Evolutionary conservation across 2,888 invertebrate species (phyloP).

Genomic region (Drosophila meridiana): DNA sequence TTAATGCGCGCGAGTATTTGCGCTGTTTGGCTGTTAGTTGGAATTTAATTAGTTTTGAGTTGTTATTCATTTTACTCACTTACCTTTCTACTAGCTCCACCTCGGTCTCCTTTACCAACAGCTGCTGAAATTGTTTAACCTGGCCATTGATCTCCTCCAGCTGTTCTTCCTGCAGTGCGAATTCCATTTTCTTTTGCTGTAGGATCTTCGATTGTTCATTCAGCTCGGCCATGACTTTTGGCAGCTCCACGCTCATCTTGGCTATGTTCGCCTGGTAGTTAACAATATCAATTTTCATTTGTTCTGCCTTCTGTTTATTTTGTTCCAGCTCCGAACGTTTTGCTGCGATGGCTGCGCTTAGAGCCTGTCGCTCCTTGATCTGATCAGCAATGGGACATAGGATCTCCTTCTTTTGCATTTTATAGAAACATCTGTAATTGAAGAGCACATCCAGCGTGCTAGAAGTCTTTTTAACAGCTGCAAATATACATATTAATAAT

Average conservation of each 20-base stretch:
- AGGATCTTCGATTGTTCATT: constrained; percentile 44
- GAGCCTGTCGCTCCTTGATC: constrained; percentile 55
- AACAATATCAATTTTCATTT: constrained; percentile 45
- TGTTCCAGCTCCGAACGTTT: constrained; percentile 58
- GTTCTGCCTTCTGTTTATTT: constrained; percentile 38
- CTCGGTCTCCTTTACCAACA: constrained; percentile 72
- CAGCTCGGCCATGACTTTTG: constrained; percentile 33
- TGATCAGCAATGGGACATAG: constrained; percentile 61
- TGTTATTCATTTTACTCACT: background rate
- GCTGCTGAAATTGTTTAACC: constrained; percentile 54
- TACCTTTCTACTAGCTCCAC: constrained; percentile 61
- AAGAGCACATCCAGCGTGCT: constrained; percentile 76
- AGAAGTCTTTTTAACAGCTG: constrained; percentile 80
- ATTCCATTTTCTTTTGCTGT: constrained; percentile 48
- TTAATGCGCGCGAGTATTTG: constrained; percentile 29
- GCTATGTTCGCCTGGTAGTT: constrained; percentile 48
- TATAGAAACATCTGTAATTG: constrained; percentile 81
- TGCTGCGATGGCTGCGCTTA: constrained; percentile 46
- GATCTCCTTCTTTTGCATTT: constrained; percentile 77
- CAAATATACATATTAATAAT: background rate
- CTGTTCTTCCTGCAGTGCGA: constrained; percentile 33
- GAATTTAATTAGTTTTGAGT: background rate
- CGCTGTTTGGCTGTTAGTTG: constrained; percentile 40
- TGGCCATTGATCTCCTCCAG: constrained; percentile 42
- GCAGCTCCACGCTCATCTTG: constrained; percentile 33